Conservation (phyloP, 2,888 invertebrate genomes). For the Tenthredo amoena region DNA sequence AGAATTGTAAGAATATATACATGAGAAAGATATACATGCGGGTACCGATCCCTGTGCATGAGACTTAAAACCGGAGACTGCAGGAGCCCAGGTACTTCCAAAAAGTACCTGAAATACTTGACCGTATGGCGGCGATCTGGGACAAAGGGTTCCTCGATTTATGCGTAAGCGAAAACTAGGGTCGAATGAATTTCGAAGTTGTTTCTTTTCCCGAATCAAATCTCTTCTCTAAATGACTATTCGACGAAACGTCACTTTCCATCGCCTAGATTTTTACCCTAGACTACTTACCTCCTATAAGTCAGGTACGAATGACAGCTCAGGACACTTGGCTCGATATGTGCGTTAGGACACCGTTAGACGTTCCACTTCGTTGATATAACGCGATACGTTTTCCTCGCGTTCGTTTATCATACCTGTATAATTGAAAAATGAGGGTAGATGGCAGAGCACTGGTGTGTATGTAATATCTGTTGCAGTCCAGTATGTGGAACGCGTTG, state of each 20-base stretch:
- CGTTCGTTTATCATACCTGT: neutral
- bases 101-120: neutral
- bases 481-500: neutral
- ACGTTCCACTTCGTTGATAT: slow-evolving; percentile 17
- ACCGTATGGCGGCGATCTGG: neutral
- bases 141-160: neutral
- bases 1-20: neutral
- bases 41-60: neutral
- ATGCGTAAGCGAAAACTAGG: neutral
- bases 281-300: neutral
- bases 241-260: neutral
- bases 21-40: neutral
- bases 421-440: neutral
- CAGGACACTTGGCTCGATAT: neutral
- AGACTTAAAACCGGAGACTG: neutral
- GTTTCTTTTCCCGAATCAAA: neutral
- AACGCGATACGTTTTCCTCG: neutral
- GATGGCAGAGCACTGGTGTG: neutral
- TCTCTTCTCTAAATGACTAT: neutral
- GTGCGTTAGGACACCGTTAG: neutral
- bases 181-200: neutral
- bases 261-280: neutral
- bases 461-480: neutral
- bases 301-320: neutral
- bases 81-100: neutral